phyloP scores from a whole-genome alignment of 2,888 invertebrate species.

The Busseola fusca region DNA sequence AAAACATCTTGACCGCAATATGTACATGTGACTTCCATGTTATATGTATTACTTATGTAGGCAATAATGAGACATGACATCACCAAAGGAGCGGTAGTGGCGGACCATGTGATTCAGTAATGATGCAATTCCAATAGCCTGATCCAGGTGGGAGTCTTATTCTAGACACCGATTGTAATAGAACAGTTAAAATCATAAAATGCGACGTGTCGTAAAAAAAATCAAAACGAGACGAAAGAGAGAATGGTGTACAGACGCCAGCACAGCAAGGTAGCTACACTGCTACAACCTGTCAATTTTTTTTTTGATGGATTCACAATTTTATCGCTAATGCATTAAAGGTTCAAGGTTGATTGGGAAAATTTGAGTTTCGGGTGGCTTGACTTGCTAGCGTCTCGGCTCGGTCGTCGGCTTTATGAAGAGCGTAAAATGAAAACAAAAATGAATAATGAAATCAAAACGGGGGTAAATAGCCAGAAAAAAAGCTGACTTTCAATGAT shows the following conservation, averaged over 20 bases:
- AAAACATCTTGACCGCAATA: slow-evolving; percentile 38
- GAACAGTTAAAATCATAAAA: not conserved
- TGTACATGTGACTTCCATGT: slow-evolving; percentile 28
- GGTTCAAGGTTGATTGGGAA: too few relatives aligned
- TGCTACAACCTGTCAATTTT: too few relatives aligned
- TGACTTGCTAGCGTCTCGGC: too few relatives aligned
- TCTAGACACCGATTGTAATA: slow-evolving; percentile 14
- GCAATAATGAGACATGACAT: slow-evolving; percentile 59
- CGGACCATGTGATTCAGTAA: slow-evolving; percentile 56
- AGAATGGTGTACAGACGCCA: not conserved
- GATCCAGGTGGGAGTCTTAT: slow-evolving; percentile 26
- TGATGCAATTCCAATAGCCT: slow-evolving; percentile 62
- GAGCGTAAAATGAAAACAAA: not conserved
- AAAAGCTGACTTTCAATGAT: not conserved
- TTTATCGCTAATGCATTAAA: too few relatives aligned
- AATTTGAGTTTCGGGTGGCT: too few relatives aligned
- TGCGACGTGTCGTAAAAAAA: not conserved
- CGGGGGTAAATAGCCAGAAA: not conserved
- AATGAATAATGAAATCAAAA: not conserved
- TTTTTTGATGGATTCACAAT: too few relatives aligned
- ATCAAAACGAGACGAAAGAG: not conserved
- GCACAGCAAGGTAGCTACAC: too few relatives aligned
- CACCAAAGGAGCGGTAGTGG: slow-evolving; percentile 54
- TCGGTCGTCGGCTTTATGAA: too few relatives aligned
- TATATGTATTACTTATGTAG: slow-evolving; percentile 40